A percentile compares a stretch with the other conserved stretches of the same genome.
Conservation (phyloP, 1,140 invertebrate species). For the Glomeris maerens region DNA sequence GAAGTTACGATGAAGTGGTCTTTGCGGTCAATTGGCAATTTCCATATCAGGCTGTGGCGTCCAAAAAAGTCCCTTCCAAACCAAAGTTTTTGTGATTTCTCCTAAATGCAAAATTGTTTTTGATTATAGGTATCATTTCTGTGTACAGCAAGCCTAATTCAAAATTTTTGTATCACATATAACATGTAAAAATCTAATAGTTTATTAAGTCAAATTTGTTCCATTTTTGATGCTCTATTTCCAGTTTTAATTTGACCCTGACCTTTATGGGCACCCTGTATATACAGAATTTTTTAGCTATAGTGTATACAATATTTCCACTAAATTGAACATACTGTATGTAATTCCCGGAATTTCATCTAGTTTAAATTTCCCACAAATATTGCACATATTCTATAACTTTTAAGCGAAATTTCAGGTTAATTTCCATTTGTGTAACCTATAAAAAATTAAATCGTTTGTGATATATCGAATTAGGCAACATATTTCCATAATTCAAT, state of each 20-base stretch:
- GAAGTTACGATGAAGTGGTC: slow-evolving; percentile 25
- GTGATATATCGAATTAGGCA: background rate
- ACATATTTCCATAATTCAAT: background rate
- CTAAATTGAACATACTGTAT: background rate
- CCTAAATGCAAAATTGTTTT: background rate
- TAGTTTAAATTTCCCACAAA: background rate
- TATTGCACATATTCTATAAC: background rate
- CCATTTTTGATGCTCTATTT: too few relatives aligned
- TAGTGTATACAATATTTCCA: too few relatives aligned
- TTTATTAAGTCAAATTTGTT: too few relatives aligned
- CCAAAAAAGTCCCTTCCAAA: slow-evolving; percentile 77
- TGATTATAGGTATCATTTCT: background rate
- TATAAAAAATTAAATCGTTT: background rate
- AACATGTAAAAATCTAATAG: background rate
- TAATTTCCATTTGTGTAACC: background rate
- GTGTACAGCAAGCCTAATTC: background rate
- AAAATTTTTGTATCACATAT: background rate
- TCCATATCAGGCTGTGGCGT: slow-evolving; percentile 61
- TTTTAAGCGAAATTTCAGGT: background rate
- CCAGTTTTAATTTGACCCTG: too few relatives aligned
- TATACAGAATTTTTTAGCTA: too few relatives aligned
- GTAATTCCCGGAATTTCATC: background rate
- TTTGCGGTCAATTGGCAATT: slow-evolving; percentile 9
- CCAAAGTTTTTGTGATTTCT: slow-evolving; percentile 42
- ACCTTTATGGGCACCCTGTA: too few relatives aligned